A percentile compares a stretch with the other conserved stretches of the same genome.
Evolutionary conservation across 1,140 invertebrate genomes (phyloP).

Genomic region (Drosophila lacteicornis): DNA sequence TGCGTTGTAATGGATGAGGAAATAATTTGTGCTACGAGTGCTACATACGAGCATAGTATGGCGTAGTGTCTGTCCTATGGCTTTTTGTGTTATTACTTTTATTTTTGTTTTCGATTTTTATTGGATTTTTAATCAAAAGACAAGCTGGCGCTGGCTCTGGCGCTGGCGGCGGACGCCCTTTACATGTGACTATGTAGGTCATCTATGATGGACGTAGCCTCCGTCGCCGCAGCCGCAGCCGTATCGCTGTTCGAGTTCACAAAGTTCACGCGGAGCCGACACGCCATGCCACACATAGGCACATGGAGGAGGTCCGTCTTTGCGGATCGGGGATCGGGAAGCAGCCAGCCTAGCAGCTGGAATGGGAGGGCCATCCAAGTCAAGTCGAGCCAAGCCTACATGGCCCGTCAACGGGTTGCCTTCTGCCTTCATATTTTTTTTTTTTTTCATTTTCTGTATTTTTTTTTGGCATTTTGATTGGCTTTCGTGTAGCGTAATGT

Average conservation of each 20-base stretch:
- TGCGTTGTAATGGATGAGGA: constrained; percentile 18
- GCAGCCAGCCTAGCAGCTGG: constrained; percentile 2
- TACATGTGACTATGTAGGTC: constrained; percentile 59
- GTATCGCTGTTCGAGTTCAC: constrained; percentile 42
- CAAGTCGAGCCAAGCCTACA: constrained; percentile 9
- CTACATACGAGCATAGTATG: too few species aligned
- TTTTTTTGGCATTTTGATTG: constrained; percentile 18
- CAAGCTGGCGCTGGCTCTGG: constrained; percentile 11
- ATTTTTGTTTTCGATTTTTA: constrained; percentile 37
- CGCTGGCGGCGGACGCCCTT: constrained; percentile 20
- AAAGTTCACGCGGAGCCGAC: constrained; percentile 60
- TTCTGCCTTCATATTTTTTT: constrained; percentile 6
- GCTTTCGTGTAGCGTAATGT: constrained; percentile 23
- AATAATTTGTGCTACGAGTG: constrained; percentile 13
- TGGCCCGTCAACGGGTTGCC: constrained; percentile 18
- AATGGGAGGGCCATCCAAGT: constrained; percentile 1
- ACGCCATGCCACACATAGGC: constrained; percentile 43
- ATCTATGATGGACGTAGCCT: constrained; percentile 59
- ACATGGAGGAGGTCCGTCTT: constrained; percentile 11
- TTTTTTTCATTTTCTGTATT: neutral
- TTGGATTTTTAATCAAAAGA: constrained; percentile 73
- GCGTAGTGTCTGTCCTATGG: neutral
- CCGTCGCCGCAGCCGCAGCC: constrained; percentile 49
- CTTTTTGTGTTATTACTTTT: constrained; percentile 19
- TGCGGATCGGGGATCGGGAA: constrained; percentile 12